Evolutionary conservation across 1,140 invertebrate genomes (phyloP), one percentile per base, ranked within the genome.

Genomic region (Aporrectodea caliginosa): DNA sequence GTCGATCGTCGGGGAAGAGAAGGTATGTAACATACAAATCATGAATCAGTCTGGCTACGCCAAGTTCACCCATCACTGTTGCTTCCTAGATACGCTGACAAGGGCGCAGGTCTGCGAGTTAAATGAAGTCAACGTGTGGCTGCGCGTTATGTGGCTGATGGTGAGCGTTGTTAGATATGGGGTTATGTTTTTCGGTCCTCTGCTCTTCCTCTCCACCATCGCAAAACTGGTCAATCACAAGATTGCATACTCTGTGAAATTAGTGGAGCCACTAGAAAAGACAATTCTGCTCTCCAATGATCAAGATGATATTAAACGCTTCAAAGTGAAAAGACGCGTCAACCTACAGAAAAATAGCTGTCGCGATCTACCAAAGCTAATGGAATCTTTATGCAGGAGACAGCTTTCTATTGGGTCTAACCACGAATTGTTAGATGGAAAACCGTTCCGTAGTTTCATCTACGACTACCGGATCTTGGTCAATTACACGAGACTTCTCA

Each of bases 111-210:
- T 35, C 2, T 81, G 80, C 72, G 68, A 35, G 34, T 43, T 32
- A 34, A 76, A 35, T 33, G 82, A 82, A 14, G 83, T 84, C 30
- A 85, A 87, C 77, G 80, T 81, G 16, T 87, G 86, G 86, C 85
- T 88, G 43, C 83, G 83, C 27, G 82, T 87, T 31, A 82, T 88
- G 32, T 86, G 86, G 75, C 73, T 84, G 2, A 83, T 85, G 30
- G 84, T 88, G 32, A 83, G 82, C 1, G 35, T 84, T 0, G 83
- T 88, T 14, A 84, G 86, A 80, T 80, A 86, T 14, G 76, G 84
- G 58, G 78, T 88, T 69, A 85, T 88, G 73, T 83, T 86, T 68
- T 86, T 85, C 80, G 82, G 82, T 29, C 87, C 87, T 0, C 77
- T 85, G 12, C 82, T 88, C 16, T 78, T 88, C 2, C 84, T 86